Percentiles rank a stretch among this genome's conserved stretches.
Conservation (phyloP, 2,113 vertebrate genomes). For the Scomber japonicus region DNA sequence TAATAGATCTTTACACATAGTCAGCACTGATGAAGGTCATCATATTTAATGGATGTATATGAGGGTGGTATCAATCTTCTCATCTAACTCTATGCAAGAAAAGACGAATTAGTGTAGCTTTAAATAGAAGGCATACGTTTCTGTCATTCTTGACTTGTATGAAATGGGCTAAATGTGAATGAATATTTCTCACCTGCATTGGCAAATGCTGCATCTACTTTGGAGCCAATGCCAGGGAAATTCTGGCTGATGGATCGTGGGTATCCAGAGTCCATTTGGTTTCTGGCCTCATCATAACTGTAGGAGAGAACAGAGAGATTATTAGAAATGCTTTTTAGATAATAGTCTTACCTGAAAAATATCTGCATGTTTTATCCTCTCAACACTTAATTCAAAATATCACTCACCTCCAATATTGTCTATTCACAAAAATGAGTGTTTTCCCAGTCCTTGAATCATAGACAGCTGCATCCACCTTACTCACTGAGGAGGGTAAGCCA, state of each 20-base stretch:
- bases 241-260: slow-evolving; percentile 65
- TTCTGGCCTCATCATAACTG: slow-evolving; percentile 74
- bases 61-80: no score
- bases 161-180: not conserved
- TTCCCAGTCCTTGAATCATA: slow-evolving; percentile 55
- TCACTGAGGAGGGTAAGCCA: slow-evolving; percentile 76
- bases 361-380: not conserved
- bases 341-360: not conserved
- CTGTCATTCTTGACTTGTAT: not conserved
- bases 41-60: no score
- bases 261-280: slow-evolving; percentile 72
- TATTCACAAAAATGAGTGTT: slow-evolving; percentile 77
- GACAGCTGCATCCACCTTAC: slow-evolving; percentile 79
- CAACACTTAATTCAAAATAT: no score
- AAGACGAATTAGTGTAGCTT: not conserved
- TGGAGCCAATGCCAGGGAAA: slow-evolving; percentile 77
- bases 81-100: no score
- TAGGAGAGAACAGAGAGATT: not conserved
- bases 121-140: not conserved
- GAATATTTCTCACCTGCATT: slow-evolving; percentile 69
- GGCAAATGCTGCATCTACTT: slow-evolving; percentile 82
- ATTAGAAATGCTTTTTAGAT: not conserved
- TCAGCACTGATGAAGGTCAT: no score
- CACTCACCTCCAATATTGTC: slow-evolving; percentile 81
- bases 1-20: no score